Base-by-base conservation (phyloP, 1,140 invertebrate species). In the Meloidogyne exigua region DNA sequence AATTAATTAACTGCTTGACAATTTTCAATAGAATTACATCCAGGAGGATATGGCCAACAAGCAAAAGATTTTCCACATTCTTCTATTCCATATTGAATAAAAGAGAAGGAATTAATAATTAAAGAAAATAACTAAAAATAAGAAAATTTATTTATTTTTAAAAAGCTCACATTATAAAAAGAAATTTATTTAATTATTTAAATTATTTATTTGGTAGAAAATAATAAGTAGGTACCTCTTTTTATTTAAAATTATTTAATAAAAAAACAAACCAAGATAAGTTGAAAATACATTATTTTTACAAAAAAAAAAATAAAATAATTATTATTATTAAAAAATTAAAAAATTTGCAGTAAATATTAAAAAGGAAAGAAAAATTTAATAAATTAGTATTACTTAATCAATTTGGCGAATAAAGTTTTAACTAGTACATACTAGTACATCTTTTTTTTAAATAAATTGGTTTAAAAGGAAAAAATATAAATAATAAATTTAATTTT, bases 1-100 rank as follows among this genome's bases (percentile, higher is more conserved):
- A 49, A 49, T 28, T 25, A 18, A 4, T 15, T 73, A 64, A 73
- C 72, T 65, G 72, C 72, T 26, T 73, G 72, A 65, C 72, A 73
- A 13, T 10, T 64, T 28, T 21, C 23, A 39, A 65, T 23, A 42
- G 72, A 73, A 36, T 73, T 62, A 65, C 72, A 73, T 21, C 57
- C 72, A 18, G 57, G n/a, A 12, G 72, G 72, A 13, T 39, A 57
- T 18, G 72, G 65, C 72, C 72, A 73, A 64, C 72, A 73, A 23
- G 72, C 57, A 39, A 23, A 25, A 28, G 44, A 64, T 64, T 73
- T 57, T 1, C 72, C 72, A 18, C 72, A 73, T 23, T 25, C 57
- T 23, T 73, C 28, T 25, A 73, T 11, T 65, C 72, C 49, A 65
- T n/a, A 57, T n/a, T n/a, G 49, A 57, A 7, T n/a, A n/a, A 57